Evolutionary conservation across 2,113 vertebrate genomes (phyloP).

Genomic region (Thalassoma bifasciatum): DNA sequence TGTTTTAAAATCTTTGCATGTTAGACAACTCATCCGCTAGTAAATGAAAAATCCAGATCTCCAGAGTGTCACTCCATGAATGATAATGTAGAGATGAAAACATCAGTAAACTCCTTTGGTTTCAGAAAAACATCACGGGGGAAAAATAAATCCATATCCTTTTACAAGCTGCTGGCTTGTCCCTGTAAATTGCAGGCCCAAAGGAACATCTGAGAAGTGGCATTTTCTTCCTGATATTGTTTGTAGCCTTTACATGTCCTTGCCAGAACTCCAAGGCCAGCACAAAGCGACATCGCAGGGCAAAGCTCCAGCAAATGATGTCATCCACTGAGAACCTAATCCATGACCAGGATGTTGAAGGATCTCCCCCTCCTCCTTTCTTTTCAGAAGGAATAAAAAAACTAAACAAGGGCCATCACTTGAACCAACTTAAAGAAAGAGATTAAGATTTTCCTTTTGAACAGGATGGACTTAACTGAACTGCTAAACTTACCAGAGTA

Average conservation of each 20-base stretch:
- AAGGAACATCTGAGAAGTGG: slow-evolving; percentile 57
- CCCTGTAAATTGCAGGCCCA: slow-evolving; percentile 15
- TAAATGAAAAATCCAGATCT: slow-evolving; percentile 26
- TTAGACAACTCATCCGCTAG: not conserved
- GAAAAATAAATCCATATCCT: slow-evolving; percentile 32
- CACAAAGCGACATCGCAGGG: slow-evolving; percentile 60
- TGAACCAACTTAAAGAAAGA: slow-evolving; percentile 37
- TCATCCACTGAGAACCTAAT: slow-evolving; percentile 66
- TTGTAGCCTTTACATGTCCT: slow-evolving; percentile 24
- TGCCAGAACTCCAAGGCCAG: slow-evolving; percentile 45
- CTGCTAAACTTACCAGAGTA: slow-evolving; percentile 30
- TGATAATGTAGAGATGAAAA: not conserved
- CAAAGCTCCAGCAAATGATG: slow-evolving; percentile 66
- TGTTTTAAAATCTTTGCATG: not conserved
- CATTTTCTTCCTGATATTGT: slow-evolving; percentile 54
- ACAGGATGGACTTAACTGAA: slow-evolving; percentile 48
- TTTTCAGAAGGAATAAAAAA: slow-evolving; percentile 43
- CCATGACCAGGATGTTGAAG: slow-evolving; percentile 65
- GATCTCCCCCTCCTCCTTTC: slow-evolving; percentile 47
- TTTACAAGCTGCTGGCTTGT: slow-evolving; percentile 57
- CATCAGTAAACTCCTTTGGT: slow-evolving; percentile 26
- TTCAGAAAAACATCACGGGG: slow-evolving; percentile 32
- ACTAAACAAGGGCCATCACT: slow-evolving; percentile 34
- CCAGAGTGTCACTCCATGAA: slow-evolving; percentile 22
- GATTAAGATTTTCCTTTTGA: slow-evolving; percentile 39